Conservation (phyloP, 2,797 vertebrate species). For the Takifugu ocellatus region DNA sequence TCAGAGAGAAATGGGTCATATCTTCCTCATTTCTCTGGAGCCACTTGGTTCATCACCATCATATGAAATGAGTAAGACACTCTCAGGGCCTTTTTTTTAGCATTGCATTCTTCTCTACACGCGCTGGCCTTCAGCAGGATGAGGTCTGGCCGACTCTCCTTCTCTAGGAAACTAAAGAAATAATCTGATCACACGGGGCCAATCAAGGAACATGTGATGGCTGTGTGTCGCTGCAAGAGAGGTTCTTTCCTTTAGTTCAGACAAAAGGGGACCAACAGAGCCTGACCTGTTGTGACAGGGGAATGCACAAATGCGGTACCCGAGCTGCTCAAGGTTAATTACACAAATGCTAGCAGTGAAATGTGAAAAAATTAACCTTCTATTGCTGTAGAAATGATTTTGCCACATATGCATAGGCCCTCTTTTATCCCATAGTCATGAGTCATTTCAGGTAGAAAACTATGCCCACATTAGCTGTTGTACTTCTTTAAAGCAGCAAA, state of each 20-base stretch:
- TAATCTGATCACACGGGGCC: slow-evolving; percentile 7
- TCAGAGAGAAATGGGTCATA: slow-evolving; percentile 51
- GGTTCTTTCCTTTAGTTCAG: slow-evolving; percentile 22
- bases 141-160: background rate
- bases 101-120: slow-evolving; percentile 21
- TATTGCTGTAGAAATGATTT: too few species aligned
- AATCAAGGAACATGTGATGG: slow-evolving; percentile 16
- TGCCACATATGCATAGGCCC: too few species aligned
- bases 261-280: slow-evolving; percentile 21
- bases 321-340: slow-evolving; percentile 23
- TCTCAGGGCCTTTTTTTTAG: slow-evolving; percentile 36
- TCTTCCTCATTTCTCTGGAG: slow-evolving; percentile 35
- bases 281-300: slow-evolving; percentile 38
- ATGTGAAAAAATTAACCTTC: background rate
- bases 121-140: slow-evolving; percentile 12
- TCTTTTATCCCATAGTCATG: too few species aligned
- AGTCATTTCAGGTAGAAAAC: too few species aligned
- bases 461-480: too few species aligned
- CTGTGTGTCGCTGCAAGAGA: slow-evolving; percentile 11
- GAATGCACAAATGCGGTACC: slow-evolving; percentile 34
- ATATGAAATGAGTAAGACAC: slow-evolving; percentile 45
- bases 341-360: background rate
- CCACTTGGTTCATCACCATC: slow-evolving; percentile 48
- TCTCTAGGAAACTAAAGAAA: background rate
- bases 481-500: too few species aligned